Evolutionary conservation across 2,797 vertebrate species (phyloP).

Genomic region (Crenichthys baileyi): DNA sequence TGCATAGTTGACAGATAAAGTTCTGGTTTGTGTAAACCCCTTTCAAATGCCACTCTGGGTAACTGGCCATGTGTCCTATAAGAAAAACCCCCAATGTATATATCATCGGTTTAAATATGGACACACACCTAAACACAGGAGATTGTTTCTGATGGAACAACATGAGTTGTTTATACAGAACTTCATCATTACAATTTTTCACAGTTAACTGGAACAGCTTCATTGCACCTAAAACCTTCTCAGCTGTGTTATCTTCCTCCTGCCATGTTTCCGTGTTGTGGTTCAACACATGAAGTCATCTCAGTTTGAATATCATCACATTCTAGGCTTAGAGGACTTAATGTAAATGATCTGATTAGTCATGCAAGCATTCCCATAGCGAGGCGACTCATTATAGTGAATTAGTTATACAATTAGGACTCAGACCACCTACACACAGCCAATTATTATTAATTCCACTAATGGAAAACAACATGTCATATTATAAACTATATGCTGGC

Average conservation of each 20-base stretch:
- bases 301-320: constrained; percentile 34
- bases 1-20: not conserved
- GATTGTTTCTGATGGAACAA: not conserved
- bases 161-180: not conserved
- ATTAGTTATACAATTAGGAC: constrained; percentile 25
- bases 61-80: too few species aligned
- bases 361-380: constrained; percentile 21
- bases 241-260: constrained; percentile 26
- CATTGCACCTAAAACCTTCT: constrained; percentile 15
- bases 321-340: constrained; percentile 11
- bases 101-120: not conserved
- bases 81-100: not conserved
- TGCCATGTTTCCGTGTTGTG: constrained; percentile 10
- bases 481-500: not conserved
- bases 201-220: not conserved
- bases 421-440: constrained; percentile 24
- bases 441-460: constrained; percentile 4
- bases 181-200: not conserved
- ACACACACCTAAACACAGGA: not conserved
- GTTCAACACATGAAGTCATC: constrained; percentile 54
- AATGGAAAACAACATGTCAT: not conserved
- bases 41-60: not conserved
- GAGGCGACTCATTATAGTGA: constrained; percentile 22
- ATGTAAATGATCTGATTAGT: constrained; percentile 33
- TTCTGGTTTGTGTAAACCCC: not conserved